Evolutionary conservation across 2,113 vertebrate genomes (phyloP).

Genomic region (Vulpes vulpes): DNA sequence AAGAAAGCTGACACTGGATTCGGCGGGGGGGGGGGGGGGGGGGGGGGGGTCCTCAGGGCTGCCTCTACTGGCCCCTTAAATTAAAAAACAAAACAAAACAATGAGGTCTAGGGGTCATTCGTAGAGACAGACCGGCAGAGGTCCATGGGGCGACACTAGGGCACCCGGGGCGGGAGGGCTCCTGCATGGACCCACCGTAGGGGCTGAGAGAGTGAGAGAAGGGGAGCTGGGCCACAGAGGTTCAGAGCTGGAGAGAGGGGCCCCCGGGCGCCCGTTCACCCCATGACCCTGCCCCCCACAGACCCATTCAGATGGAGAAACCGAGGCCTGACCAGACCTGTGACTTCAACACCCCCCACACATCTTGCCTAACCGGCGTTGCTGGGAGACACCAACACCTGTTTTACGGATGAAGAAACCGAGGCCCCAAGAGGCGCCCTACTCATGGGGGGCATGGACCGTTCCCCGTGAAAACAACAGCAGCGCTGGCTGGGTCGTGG

Average conservation of each 20-base stretch:
- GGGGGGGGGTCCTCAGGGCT: not conserved
- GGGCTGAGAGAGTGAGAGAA: not conserved
- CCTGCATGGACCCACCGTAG: not conserved
- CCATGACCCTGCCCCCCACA: not conserved
- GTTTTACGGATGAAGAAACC: not conserved
- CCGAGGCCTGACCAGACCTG: not conserved
- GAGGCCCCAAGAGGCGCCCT: not conserved
- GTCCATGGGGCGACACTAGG: not conserved
- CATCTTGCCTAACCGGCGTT: too few relatives aligned
- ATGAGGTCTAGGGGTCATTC: not conserved
- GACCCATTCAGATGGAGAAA: not conserved
- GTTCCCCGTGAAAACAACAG: not conserved
- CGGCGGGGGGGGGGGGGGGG: too few relatives aligned
- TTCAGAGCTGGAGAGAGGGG: not conserved
- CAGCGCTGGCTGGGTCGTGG: not conserved
- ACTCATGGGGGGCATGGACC: not conserved
- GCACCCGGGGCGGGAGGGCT: not conserved
- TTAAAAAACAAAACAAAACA: not conserved
- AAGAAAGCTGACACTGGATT: not conserved
- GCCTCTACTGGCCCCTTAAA: not conserved
- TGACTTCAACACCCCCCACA: not conserved
- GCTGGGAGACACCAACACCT: not conserved
- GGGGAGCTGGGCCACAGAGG: not conserved
- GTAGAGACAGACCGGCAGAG: not conserved
- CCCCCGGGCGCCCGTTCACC: not conserved